Conservation (phyloP, 37 sponge, comb jelly and placozoan species). For the Bolinopsis microptera region DNA sequence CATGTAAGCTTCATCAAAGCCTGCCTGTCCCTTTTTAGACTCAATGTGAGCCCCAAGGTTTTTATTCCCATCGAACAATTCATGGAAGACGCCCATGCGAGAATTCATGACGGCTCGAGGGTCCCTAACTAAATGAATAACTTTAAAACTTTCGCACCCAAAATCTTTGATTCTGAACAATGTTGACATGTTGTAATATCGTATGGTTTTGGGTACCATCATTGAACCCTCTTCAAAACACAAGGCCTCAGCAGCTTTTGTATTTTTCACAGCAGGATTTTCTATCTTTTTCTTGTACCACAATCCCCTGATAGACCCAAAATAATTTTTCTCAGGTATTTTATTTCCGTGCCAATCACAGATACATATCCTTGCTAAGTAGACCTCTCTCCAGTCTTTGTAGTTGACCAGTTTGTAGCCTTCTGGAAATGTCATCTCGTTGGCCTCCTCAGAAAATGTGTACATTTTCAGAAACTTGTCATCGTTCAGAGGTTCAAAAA, state of each 20-base stretch:
- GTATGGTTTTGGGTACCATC: constrained; percentile 25
- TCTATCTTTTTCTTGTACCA: not conserved
- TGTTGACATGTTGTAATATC: constrained; percentile 10
- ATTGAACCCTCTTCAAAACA: not conserved
- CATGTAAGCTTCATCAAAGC: not conserved
- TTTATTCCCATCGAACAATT: constrained; percentile 57
- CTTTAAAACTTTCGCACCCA: constrained; percentile 38
- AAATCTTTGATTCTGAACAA: not conserved
- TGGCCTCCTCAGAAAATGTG: not conserved
- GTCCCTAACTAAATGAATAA: constrained; percentile 21
- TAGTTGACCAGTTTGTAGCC: not conserved
- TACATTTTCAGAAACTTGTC: constrained; percentile 24
- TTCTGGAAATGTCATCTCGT: not conserved
- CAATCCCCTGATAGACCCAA: not conserved
- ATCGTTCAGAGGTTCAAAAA: constrained; percentile 54
- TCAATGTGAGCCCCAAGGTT: not conserved
- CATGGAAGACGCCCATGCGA: constrained; percentile 11
- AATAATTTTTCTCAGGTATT: not conserved
- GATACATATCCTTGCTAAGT: not conserved
- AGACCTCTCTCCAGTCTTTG: not conserved
- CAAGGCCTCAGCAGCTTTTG: not conserved
- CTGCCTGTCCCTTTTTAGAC: not conserved
- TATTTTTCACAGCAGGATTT: not conserved
- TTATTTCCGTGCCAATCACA: not conserved
- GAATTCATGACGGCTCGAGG: constrained; percentile 52